phyloP scores from a whole-genome alignment of 2,888 invertebrate genomes.

The Disparrhopalites patrizii region DNA sequence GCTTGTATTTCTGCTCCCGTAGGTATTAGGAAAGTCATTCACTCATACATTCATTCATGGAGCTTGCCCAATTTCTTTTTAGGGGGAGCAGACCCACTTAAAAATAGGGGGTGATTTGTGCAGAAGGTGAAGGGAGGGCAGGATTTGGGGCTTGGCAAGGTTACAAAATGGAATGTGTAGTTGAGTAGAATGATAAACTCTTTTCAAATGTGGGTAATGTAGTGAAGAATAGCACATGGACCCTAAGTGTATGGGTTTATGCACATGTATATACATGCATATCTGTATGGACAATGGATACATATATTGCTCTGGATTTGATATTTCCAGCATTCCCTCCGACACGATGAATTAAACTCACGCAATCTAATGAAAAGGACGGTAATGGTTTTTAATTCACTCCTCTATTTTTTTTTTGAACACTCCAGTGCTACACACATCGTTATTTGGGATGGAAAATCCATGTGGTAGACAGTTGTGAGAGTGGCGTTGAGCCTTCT shows the following conservation, averaged over 20 bases:
- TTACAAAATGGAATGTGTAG: neutral
- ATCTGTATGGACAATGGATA: neutral
- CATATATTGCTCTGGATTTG: neutral
- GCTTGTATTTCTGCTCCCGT: no score
- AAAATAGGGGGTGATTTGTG: neutral
- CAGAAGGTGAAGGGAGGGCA: neutral
- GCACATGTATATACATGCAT: neutral
- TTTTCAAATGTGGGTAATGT: neutral
- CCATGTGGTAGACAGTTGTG: conserved; percentile 79
- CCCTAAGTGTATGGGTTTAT: neutral
- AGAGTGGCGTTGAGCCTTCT: conserved; percentile 55
- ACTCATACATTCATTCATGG: no score
- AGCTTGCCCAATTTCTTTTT: no score
- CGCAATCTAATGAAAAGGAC: conserved; percentile 10
- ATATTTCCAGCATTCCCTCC: neutral
- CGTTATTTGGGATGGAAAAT: conserved; percentile 94
- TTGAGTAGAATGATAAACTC: no score
- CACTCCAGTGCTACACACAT: conserved; percentile 64
- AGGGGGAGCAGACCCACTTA: no score
- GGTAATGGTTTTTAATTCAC: conserved; percentile 19
- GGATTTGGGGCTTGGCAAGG: no score
- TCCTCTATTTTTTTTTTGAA: no score
- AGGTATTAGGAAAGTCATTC: no score
- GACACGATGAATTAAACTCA: neutral
- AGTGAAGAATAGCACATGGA: neutral